Percentiles rank a stretch among this genome's conserved stretches.
phyloP scores from a whole-genome alignment of 1,140 invertebrate genomes.

The Temnothorax longispinosus region DNA sequence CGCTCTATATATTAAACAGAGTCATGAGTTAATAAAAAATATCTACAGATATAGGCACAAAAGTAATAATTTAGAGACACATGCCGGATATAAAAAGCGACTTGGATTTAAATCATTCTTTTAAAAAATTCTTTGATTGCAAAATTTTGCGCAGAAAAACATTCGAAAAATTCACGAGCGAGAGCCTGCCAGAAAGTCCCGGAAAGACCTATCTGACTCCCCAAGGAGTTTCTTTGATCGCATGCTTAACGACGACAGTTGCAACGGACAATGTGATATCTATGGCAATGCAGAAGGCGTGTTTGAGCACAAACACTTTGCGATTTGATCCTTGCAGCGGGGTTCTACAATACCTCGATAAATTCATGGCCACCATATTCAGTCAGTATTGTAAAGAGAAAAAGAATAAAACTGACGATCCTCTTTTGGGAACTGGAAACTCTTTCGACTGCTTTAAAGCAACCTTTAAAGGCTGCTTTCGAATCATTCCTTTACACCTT shows the following conservation, averaged over 20 bases:
- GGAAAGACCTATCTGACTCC: neutral
- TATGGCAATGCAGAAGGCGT: neutral
- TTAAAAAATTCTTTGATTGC: neutral
- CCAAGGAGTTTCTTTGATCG: neutral
- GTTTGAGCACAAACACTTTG: neutral
- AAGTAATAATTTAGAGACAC: neutral
- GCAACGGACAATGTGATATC: slow-evolving; percentile 3
- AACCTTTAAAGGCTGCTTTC: neutral
- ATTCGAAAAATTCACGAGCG: slow-evolving; percentile 3
- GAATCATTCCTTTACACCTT: neutral
- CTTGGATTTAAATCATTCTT: neutral
- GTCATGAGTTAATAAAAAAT: neutral
- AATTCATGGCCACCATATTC: slow-evolving; percentile 4
- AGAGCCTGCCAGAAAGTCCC: neutral
- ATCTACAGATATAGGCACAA: neutral
- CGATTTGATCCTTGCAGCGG: slow-evolving; percentile 9
- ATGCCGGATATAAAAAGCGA: neutral
- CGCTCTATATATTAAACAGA: neutral
- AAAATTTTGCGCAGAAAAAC: neutral
- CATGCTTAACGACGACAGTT: neutral
- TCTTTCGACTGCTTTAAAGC: neutral
- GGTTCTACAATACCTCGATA: neutral
- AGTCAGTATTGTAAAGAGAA: neutral
- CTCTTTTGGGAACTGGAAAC: slow-evolving; percentile 2
- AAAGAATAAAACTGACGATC: neutral